Evolutionary conservation across 1,140 invertebrate genomes (phyloP).

Genomic region (Augochlora pura): DNA sequence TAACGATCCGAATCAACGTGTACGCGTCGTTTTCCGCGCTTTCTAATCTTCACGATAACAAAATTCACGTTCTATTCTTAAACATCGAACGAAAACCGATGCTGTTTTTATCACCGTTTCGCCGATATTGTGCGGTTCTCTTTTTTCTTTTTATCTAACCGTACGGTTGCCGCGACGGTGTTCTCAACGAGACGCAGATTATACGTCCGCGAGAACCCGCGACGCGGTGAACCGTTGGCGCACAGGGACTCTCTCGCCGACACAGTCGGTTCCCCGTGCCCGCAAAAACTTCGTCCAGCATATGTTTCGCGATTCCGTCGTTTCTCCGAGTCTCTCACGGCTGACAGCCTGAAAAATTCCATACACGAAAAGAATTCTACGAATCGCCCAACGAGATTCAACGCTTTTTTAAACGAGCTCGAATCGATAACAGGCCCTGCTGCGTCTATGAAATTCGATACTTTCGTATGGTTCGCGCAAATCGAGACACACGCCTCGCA

Average conservation of each 20-base stretch:
- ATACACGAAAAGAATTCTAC: too few species aligned
- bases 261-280: background rate
- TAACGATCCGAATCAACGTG: background rate
- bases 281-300: background rate
- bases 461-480: too few species aligned
- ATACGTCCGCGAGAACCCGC: background rate
- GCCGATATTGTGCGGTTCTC: background rate
- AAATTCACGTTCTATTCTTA: background rate
- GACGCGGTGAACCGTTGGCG: background rate
- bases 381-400: background rate
- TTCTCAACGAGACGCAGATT: background rate
- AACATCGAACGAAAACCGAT: background rate
- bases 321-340: background rate
- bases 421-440: too few species aligned
- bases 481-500: too few species aligned
- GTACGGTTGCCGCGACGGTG: too few species aligned
- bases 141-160: too few species aligned
- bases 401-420: too few species aligned
- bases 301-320: background rate
- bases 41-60: background rate
- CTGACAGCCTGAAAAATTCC: background rate
- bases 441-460: too few species aligned
- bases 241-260: background rate
- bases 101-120: background rate
- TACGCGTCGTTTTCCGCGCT: background rate